phyloP scores from a whole-genome alignment of 2,888 invertebrate species.

The Stratiomys singularior region DNA sequence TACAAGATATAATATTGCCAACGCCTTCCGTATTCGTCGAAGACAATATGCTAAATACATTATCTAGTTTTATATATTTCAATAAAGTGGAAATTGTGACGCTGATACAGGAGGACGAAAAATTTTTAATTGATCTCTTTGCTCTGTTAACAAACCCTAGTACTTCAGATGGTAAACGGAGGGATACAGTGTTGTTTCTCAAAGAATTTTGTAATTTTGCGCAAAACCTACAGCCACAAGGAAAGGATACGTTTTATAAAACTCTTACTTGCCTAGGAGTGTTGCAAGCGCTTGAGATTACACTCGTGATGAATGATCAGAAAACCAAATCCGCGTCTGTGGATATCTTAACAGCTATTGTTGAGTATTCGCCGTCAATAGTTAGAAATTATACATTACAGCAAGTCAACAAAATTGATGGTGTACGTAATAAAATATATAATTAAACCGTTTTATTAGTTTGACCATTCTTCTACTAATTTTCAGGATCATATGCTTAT shows the following conservation, averaged over 20 bases:
- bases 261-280: conserved; percentile 89
- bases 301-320: conserved; percentile 89
- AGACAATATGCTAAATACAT: conserved; percentile 96
- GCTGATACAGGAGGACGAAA: conserved; percentile 96
- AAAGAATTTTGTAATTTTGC: conserved; percentile 99
- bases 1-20: conserved; percentile 98
- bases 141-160: conserved; percentile 89
- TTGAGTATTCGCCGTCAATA: conserved; percentile 97
- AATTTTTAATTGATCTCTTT: conserved; percentile 95
- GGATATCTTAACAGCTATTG: conserved; percentile 97
- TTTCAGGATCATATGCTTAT: conserved; percentile 88
- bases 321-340: conserved; percentile 97
- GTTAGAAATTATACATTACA: conserved; percentile 96
- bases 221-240: conserved; percentile 96
- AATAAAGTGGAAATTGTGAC: conserved; percentile 99
- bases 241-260: conserved; percentile 97
- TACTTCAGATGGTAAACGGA: conserved; percentile 83
- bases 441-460: background rate
- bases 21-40: conserved; percentile 99
- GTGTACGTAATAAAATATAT: conserved; percentile 69
- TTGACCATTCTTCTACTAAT: background rate
- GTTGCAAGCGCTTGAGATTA: conserved; percentile 89
- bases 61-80: conserved; percentile 99
- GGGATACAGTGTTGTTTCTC: conserved; percentile 95
- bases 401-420: conserved; percentile 86